phyloP scores from a whole-genome alignment of 2,888 invertebrate genomes.

The Philopedon plagiatum region DNA sequence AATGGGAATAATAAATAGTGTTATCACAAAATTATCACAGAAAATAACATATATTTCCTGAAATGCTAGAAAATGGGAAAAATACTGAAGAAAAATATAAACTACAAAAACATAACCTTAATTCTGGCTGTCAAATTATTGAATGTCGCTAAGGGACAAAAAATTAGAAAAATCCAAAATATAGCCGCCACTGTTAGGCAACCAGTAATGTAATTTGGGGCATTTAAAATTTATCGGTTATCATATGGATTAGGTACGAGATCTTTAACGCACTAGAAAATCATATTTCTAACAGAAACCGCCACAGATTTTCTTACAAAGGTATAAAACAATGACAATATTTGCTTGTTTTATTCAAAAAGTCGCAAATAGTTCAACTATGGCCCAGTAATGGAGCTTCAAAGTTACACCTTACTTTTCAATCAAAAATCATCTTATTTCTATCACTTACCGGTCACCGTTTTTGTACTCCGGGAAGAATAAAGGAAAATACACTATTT shows the following conservation, averaged over 20 bases:
- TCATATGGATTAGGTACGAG: too few species aligned
- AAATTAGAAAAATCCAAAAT: too few species aligned
- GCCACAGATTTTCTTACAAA: background rate
- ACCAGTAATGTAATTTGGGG: background rate
- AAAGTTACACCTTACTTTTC: background rate
- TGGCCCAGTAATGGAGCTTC: background rate
- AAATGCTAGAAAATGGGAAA: background rate
- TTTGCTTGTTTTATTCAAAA: background rate
- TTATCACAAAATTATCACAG: constrained; percentile 9
- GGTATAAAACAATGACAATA: background rate
- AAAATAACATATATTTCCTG: background rate
- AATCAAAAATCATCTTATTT: background rate
- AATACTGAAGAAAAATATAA: background rate
- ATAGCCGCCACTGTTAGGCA: too few species aligned
- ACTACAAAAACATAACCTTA: constrained; percentile 10
- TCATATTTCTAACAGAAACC: constrained; percentile 2
- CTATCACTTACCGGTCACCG: constrained; percentile 3
- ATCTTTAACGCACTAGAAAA: background rate
- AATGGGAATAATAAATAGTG: background rate
- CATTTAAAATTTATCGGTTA: background rate
- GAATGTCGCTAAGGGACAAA: too few species aligned
- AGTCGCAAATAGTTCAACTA: background rate
- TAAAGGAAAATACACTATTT: background rate
- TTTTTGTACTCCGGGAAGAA: background rate
- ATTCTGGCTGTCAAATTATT: too few species aligned